Conservation (phyloP, 1,140 invertebrate genomes). For the Sycobia sp. region DNA sequence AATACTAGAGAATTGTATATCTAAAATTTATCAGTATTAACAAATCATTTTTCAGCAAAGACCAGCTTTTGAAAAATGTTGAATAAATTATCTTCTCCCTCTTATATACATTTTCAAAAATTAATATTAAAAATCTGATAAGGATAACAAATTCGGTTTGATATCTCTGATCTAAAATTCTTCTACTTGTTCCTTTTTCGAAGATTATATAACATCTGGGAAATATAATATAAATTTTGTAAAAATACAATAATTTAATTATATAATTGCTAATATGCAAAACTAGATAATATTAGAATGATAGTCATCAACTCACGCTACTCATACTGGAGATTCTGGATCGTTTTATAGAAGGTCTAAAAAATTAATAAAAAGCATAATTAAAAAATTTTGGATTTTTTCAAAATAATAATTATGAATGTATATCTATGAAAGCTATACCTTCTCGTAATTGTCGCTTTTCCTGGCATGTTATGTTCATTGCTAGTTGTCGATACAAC, state of each 20-base stretch:
- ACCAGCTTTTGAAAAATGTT: no score
- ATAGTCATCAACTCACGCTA: constrained; percentile 5
- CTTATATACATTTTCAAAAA: no score
- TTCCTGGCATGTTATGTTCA: background rate
- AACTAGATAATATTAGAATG: background rate
- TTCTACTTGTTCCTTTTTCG: constrained; percentile 10
- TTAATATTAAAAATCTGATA: no score
- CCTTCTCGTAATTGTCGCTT: background rate
- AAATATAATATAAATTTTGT: no score
- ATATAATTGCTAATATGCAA: background rate
- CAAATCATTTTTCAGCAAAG: no score
- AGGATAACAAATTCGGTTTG: no score
- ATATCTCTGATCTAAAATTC: background rate
- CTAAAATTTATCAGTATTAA: no score
- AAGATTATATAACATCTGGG: constrained; percentile 18
- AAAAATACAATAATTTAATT: background rate
- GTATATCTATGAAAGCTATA: background rate
- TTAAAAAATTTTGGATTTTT: background rate
- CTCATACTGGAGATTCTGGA: background rate
- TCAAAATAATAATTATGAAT: background rate
- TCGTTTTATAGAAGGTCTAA: background rate
- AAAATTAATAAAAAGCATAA: background rate
- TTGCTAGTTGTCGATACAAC: background rate
- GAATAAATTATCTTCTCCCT: no score
- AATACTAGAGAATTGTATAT: no score